Percentiles rank a stretch among this genome's conserved stretches.
Evolutionary conservation across 2,888 invertebrate genomes (phyloP).

Genomic region (Notodonta dromedarius): DNA sequence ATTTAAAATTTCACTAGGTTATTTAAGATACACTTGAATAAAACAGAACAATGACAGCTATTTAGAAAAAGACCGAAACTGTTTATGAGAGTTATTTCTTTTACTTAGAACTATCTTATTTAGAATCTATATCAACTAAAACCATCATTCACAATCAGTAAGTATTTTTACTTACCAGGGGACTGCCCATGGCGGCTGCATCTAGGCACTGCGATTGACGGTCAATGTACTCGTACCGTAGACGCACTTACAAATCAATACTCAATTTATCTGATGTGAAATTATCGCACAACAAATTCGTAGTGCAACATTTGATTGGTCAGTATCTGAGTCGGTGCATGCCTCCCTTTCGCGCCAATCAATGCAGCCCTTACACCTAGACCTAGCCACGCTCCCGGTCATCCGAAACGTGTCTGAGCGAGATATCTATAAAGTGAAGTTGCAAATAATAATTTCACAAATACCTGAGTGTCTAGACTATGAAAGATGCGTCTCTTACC

Average conservation of each 20-base stretch:
- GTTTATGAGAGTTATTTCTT: too few relatives aligned
- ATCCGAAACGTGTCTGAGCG: not conserved
- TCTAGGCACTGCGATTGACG: not conserved
- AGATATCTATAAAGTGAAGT: slow-evolving; percentile 2
- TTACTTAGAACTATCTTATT: too few relatives aligned
- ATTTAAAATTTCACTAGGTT: not conserved
- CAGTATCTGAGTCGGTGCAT: not conserved
- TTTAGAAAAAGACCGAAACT: too few relatives aligned
- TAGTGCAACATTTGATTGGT: not conserved
- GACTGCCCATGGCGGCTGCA: slow-evolving; percentile 1
- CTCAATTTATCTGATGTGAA: slow-evolving; percentile 8
- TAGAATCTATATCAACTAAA: not conserved
- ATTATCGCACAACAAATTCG: not conserved
- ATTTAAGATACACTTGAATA: not conserved
- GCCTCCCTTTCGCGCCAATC: not conserved
- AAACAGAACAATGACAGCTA: not conserved
- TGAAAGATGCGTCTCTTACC: too few relatives aligned
- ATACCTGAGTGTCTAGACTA: too few relatives aligned
- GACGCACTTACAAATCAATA: slow-evolving; percentile 2
- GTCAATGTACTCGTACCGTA: not conserved
- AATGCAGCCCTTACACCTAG: not conserved
- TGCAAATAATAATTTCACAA: not conserved
- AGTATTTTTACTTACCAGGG: not conserved
- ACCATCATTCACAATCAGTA: not conserved
- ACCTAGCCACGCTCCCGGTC: not conserved